Conservation (phyloP, 2,113 vertebrate species). For the Geococcyx californianus region DNA sequence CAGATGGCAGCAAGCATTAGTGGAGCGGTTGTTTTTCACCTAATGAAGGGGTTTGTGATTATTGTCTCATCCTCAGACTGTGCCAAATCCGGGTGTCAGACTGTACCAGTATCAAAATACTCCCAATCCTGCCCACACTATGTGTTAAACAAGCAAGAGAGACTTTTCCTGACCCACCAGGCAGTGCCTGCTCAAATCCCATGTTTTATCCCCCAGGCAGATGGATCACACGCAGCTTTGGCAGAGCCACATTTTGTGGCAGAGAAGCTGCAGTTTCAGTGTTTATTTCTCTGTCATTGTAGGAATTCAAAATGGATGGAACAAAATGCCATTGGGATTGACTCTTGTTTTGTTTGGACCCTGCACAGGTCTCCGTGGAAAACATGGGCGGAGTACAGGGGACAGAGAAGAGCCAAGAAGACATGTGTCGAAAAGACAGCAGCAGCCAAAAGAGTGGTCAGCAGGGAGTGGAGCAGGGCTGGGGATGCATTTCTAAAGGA, state of each 20-base stretch:
- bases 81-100: background rate
- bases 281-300: constrained; percentile 27
- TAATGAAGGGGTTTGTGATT: background rate
- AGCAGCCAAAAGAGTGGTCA: background rate
- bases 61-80: background rate
- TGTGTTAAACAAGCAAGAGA: background rate
- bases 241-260: constrained; percentile 21
- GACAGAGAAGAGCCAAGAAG: constrained; percentile 6
- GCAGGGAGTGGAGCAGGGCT: background rate
- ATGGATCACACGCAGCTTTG: background rate
- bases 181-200: background rate
- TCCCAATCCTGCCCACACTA: background rate
- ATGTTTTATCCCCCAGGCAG: background rate
- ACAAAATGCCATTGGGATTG: background rate
- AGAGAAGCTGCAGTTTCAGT: background rate
- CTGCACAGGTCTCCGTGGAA: constrained; percentile 34
- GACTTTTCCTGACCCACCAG: background rate
- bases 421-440: background rate
- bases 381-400: background rate
- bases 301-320: constrained; percentile 18
- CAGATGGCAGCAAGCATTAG: background rate
- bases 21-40: background rate
- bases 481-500: background rate
- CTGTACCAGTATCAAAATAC: background rate
- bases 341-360: constrained; percentile 31